These are phyloP conservation scores for Antennarius maculatus DNA, from an alignment of 2,797 vertebrate genomes.

Conservation along the genomic window DNA sequence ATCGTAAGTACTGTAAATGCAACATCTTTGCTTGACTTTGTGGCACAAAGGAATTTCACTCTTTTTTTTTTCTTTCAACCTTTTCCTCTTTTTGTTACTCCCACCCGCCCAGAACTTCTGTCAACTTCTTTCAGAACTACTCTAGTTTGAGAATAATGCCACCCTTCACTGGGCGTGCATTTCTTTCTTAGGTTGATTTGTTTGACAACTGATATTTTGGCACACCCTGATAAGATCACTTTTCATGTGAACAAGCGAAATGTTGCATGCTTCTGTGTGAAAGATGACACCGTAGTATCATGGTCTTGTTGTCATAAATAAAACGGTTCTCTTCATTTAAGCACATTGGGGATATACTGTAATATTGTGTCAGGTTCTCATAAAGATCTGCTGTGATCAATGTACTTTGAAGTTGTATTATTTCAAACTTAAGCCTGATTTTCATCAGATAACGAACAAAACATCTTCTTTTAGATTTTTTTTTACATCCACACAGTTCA, in stretches of 20 bases:
- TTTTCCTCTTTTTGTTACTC: conserved; percentile 65
- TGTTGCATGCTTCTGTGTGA: conserved; percentile 59
- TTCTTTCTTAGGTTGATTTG: conserved; percentile 67
- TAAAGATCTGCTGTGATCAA: conserved; percentile 6
- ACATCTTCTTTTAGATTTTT: background rate
- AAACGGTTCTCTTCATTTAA: conserved; percentile 37
- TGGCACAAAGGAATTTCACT: conserved; percentile 79
- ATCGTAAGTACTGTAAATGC: conserved; percentile 91
- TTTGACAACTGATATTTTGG: conserved; percentile 69
- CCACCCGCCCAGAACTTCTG: conserved; percentile 60
- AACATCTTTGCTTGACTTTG: conserved; percentile 85
- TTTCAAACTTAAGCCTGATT: conserved; percentile 38
- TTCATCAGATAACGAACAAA: conserved; percentile 17
- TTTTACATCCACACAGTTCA: conserved; percentile 27
- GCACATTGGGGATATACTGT: conserved; percentile 25
- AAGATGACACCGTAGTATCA: conserved; percentile 51
- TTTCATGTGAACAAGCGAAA: conserved; percentile 68
- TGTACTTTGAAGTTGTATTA: conserved; percentile 6
- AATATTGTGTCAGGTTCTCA: conserved; percentile 23
- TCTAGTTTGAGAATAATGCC: conserved; percentile 62
- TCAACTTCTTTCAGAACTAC: conserved; percentile 70
- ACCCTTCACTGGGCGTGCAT: conserved; percentile 60
- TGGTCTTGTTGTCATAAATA: conserved; percentile 47
- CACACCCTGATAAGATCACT: conserved; percentile 83
- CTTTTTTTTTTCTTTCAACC: conserved; percentile 64